Percentiles rank a stretch among this genome's conserved stretches.
These are phyloP conservation scores for Epistrophe eligans DNA, from an alignment of 2,888 invertebrate species.

Conservation along the genomic window DNA sequence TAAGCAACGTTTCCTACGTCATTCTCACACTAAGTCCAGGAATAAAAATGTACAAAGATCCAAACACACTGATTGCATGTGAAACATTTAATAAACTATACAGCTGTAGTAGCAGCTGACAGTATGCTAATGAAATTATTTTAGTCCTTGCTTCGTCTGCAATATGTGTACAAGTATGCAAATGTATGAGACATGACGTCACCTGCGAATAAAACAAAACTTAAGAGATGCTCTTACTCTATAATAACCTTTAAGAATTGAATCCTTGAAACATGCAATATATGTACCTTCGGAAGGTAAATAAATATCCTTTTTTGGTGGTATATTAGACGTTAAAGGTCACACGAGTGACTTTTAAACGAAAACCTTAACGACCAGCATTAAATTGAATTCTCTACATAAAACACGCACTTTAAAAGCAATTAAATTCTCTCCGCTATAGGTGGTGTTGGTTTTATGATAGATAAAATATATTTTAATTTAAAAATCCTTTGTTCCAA, in stretches of 20 bases:
- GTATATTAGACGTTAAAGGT: slow-evolving; percentile 5
- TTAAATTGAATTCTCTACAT: not conserved
- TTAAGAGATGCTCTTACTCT: not conserved
- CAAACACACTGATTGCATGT: slow-evolving; percentile 53
- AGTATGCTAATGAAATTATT: slow-evolving; percentile 68
- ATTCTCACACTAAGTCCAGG: not conserved
- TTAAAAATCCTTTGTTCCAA: slow-evolving; percentile 2
- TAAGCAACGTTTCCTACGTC: slow-evolving; percentile 2
- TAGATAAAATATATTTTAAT: not conserved
- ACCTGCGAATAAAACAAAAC: slow-evolving; percentile 10
- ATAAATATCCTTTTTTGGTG: not conserved
- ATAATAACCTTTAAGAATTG: not conserved
- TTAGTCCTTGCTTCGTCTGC: slow-evolving; percentile 10
- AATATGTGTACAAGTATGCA: not conserved
- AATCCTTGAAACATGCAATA: slow-evolving; percentile 32
- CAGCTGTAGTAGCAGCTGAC: slow-evolving; percentile 49
- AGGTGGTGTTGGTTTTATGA: not conserved
- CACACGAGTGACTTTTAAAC: slow-evolving; percentile 16
- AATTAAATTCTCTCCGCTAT: not conserved
- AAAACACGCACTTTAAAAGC: slow-evolving; percentile 8
- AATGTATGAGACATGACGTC: slow-evolving; percentile 11
- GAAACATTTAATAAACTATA: slow-evolving; percentile 61
- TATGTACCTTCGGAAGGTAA: slow-evolving; percentile 8
- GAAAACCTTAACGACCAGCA: not conserved
- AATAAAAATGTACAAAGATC: not conserved